Evolutionary conservation across 2,888 invertebrate species (phyloP).

Genomic region (Nomada ferruginata): DNA sequence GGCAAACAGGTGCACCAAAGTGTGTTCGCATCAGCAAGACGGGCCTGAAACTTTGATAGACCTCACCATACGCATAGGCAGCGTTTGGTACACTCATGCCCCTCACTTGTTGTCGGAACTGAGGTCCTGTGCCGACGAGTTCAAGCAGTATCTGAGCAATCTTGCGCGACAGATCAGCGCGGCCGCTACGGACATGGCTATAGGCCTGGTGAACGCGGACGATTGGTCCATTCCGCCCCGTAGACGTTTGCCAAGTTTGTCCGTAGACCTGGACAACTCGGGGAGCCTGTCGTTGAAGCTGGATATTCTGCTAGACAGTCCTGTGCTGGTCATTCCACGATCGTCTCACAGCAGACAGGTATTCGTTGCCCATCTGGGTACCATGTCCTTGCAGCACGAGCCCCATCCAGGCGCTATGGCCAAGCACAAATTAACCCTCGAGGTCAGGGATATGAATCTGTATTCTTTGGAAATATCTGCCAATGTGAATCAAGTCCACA

Average conservation of each 20-base stretch:
- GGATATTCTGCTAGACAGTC: constrained; percentile 94
- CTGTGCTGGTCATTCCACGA: constrained; percentile 95
- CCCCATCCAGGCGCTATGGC: constrained; percentile 74
- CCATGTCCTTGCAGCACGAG: constrained; percentile 88
- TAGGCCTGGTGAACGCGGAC: constrained; percentile 92
- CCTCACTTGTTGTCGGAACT: constrained; percentile 94
- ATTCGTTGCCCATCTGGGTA: constrained; percentile 96
- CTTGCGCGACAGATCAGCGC: constrained; percentile 94
- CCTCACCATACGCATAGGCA: constrained; percentile 81
- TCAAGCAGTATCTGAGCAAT: constrained; percentile 94
- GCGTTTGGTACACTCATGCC: constrained; percentile 96
- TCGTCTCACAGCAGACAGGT: constrained; percentile 92
- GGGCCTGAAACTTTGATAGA: constrained; percentile 78
- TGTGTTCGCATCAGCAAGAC: constrained; percentile 45
- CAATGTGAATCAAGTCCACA: constrained; percentile 75
- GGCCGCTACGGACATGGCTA: constrained; percentile 97
- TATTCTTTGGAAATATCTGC: constrained; percentile 89
- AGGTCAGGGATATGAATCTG: constrained; percentile 94
- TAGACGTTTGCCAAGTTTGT: constrained; percentile 84
- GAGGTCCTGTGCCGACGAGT: constrained; percentile 94
- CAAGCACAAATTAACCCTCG: constrained; percentile 84
- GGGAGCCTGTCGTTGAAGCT: constrained; percentile 85
- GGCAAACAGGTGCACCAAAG: constrained; percentile 80
- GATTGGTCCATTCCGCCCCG: constrained; percentile 84
- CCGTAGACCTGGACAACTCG: constrained; percentile 83